Evolutionary conservation across 2,113 vertebrate genomes (phyloP), one percentile per base, ranked within the genome.

Genomic region (Leuciscus idus): DNA sequence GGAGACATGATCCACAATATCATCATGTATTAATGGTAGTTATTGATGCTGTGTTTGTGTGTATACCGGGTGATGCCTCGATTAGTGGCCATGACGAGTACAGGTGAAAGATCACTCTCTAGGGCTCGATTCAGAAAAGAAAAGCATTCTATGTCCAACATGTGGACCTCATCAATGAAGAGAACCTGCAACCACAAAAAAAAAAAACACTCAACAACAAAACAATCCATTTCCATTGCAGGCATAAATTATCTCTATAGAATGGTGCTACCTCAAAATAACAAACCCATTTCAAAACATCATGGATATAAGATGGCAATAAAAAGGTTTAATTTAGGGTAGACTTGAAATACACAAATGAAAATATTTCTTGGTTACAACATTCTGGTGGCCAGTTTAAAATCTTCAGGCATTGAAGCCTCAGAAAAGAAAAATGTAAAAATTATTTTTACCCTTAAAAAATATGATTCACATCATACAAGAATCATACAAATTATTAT

Each of bases 1-100:
- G 43, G 52, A 48, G 2, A 23, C 66, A 7, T 28, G 3, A 81
- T 7, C 12, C 4, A 26, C 3, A 36, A n/a, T 1, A 70, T 28
- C 19, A 64, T 64, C 19, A 7, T 17, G 15, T 15, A n/a, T 46
- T 17, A 21, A 61, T 15, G 4, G 15, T 2, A 76, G 39, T 19
- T 61, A 21, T 48, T 61, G 15, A 52, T 43, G 9, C 46, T n/a
- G 28, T 46, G 50, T 74, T 3, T 4, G 1, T n/a, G 12, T 66
- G 13, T 19, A 12, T 26, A 98, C 97, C 96, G 94, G 46, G 97
- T 98, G 89, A 98, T 98, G 90, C 97, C 97, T 36, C 97, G 92
- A 92, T 98, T 98, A 75, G 97, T 98, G 81, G 97, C 97, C 96
- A 98, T 98, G 86, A 98, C 97, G 86, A 98, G 96, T 13, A 98